phyloP scores from a whole-genome alignment of 1,140 invertebrate genomes.

The Prorops nasuta region DNA sequence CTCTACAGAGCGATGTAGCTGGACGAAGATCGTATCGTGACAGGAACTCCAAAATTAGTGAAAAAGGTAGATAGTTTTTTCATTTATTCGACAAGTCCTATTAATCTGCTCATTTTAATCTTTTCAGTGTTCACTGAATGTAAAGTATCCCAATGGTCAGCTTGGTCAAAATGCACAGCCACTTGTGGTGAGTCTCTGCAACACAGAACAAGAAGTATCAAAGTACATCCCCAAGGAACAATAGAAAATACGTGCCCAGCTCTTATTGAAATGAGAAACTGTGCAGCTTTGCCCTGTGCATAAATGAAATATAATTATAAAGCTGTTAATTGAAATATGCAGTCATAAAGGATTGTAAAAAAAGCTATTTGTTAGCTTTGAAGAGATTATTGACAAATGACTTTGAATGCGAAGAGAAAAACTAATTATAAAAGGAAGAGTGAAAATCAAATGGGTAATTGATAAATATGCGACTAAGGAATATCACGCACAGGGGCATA shows the following conservation, averaged over 20 bases:
- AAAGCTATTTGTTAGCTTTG: too few species aligned
- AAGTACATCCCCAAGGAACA: slow-evolving; percentile 34
- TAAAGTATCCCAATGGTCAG: slow-evolving; percentile 62
- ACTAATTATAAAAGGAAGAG: too few species aligned
- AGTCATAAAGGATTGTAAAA: too few species aligned
- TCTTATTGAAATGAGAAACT: slow-evolving; percentile 39
- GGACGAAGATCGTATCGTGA: slow-evolving; percentile 15
- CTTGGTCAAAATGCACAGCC: slow-evolving; percentile 65
- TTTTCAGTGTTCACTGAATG: slow-evolving; percentile 54
- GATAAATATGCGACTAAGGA: too few species aligned
- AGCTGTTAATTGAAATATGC: too few species aligned
- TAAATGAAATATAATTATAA: background rate
- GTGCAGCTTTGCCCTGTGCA: slow-evolving; percentile 5
- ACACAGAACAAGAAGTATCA: slow-evolving; percentile 52
- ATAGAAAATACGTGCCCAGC: slow-evolving; percentile 35
- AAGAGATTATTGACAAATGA: too few species aligned
- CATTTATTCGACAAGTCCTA: too few species aligned
- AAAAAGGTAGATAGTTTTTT: slow-evolving; percentile 29
- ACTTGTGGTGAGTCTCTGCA: slow-evolving; percentile 60
- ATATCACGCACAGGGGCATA: too few species aligned
- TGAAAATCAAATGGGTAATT: too few species aligned
- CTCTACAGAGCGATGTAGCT: slow-evolving; percentile 26
- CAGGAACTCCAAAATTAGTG: slow-evolving; percentile 16
- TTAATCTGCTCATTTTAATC: too few species aligned
- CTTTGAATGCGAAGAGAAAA: too few species aligned